phyloP scores from a whole-genome alignment of 1,140 invertebrate genomes.

The Leguminivora glycinivorella region DNA sequence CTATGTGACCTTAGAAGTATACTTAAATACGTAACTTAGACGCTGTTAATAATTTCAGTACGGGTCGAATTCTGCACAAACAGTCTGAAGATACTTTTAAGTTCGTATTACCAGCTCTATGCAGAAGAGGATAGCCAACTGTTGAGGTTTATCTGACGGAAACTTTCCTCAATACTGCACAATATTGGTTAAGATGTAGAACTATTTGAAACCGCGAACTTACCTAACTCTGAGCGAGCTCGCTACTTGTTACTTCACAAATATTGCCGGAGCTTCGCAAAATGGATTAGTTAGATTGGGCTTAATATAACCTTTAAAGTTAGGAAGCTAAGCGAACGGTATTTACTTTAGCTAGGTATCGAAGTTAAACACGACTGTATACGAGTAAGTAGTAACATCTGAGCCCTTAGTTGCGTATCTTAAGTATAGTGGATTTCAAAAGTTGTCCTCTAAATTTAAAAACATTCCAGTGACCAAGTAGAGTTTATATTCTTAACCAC shows the following conservation, averaged over 20 bases:
- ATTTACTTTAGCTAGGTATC: no score
- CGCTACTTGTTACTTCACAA: neutral
- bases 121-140: neutral
- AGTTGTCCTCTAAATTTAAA: no score
- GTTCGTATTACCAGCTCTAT: neutral
- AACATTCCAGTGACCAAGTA: neutral
- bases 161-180: neutral
- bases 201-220: neutral
- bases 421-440: no score
- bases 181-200: constrained; percentile 1
- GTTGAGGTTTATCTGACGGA: constrained; percentile 4
- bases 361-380: no score
- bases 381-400: no score
- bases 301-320: neutral
- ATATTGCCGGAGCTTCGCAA: neutral
- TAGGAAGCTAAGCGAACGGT: neutral
- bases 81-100: neutral
- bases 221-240: neutral
- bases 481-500: neutral
- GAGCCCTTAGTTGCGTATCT: no score
- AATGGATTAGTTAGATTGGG: neutral
- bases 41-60: no score
- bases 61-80: neutral
- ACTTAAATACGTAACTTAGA: no score
- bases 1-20: no score